phyloP scores from a whole-genome alignment of 2,888 invertebrate genomes.

The Dryobota labecula region DNA sequence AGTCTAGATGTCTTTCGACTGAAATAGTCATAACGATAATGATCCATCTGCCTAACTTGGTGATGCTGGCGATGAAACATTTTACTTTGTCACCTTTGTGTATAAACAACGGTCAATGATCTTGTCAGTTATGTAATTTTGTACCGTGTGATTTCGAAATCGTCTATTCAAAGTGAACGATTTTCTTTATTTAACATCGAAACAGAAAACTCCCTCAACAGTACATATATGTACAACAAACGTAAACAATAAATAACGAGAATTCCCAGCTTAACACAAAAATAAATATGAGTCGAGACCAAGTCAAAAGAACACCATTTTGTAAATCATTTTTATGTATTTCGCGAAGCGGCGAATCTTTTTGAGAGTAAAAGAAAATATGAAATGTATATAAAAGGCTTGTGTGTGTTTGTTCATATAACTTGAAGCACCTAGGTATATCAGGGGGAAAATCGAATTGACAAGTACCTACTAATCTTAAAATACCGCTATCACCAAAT shows the following conservation, averaged over 20 bases:
- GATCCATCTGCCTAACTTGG: neutral
- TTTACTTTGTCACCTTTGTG: neutral
- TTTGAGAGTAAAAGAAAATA: slow-evolving; percentile 25
- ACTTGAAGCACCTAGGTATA: neutral
- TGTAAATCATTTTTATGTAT: slow-evolving; percentile 67
- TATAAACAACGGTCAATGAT: neutral
- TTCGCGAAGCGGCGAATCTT: slow-evolving; percentile 26
- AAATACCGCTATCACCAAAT: neutral
- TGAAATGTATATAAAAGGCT: neutral
- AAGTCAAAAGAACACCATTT: slow-evolving; percentile 55
- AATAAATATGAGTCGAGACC: slow-evolving; percentile 49
- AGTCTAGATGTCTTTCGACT: too few species aligned
- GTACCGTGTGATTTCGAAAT: slow-evolving; percentile 2
- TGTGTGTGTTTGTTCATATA: neutral
- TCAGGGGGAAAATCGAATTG: neutral
- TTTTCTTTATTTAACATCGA: slow-evolving; percentile 10
- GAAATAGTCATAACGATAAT: too few species aligned
- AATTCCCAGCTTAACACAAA: slow-evolving; percentile 39
- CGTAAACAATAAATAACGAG: slow-evolving; percentile 45
- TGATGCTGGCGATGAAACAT: neutral
- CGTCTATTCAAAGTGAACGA: neutral
- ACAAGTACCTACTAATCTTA: neutral
- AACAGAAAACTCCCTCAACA: neutral
- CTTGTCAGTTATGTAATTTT: neutral
- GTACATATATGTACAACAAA: slow-evolving; percentile 30